Evolutionary conservation across 2,113 vertebrate species (phyloP).

Genomic region (Mobula birostris): DNA sequence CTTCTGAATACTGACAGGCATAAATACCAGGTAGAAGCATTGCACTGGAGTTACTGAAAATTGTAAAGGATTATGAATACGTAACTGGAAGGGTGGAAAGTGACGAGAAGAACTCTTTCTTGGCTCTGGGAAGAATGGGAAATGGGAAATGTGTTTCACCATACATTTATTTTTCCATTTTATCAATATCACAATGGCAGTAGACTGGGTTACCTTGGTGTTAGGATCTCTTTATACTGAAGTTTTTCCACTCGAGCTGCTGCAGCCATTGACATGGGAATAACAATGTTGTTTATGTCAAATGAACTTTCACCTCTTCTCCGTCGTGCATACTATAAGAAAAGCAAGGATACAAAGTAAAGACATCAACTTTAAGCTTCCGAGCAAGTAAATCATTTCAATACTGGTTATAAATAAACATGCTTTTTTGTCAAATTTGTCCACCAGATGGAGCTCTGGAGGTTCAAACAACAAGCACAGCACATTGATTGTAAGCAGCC

Average conservation of each 20-base stretch:
- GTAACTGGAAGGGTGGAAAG: no score
- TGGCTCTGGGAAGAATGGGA: no score
- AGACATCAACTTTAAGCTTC: background rate
- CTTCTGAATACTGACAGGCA: no score
- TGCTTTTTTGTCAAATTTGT: background rate
- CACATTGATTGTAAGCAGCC: background rate
- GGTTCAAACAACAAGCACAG: background rate
- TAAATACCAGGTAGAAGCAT: no score
- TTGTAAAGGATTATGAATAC: no score
- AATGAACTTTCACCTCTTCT: conserved; percentile 52
- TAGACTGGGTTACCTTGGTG: conserved; percentile 48
- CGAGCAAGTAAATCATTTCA: background rate
- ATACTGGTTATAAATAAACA: background rate
- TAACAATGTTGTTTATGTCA: conserved; percentile 53
- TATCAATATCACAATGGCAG: background rate
- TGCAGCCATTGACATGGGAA: conserved; percentile 51
- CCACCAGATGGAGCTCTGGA: background rate
- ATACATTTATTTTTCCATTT: background rate
- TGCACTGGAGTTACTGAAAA: no score
- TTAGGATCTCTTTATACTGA: conserved; percentile 57
- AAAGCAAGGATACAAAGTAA: background rate
- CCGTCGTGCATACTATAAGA: conserved; percentile 45
- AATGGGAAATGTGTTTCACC: background rate
- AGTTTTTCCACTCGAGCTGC: conserved; percentile 50
- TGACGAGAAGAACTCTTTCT: no score